These are phyloP conservation scores for Corella eumyota DNA, from an alignment of 23 tunicate species.

Conservation along the genomic window DNA sequence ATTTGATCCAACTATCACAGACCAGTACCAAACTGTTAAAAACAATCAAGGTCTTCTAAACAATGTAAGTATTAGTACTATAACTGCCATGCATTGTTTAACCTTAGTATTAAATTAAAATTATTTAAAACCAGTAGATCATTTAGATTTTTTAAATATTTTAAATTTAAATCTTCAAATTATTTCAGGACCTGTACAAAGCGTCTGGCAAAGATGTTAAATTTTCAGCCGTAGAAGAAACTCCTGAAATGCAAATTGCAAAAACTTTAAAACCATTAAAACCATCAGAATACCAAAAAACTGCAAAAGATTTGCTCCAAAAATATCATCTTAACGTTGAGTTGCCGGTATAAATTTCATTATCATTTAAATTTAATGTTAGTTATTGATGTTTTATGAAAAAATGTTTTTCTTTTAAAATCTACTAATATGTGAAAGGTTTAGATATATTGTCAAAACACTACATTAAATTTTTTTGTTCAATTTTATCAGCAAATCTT, in stretches of 20 bases:
- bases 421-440: too few relatives aligned
- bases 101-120: too few relatives aligned
- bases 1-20: constrained; percentile 56
- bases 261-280: constrained; percentile 54
- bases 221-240: constrained; percentile 21
- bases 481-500: neutral
- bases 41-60: constrained; percentile 20
- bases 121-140: too few relatives aligned
- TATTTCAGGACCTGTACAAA: constrained; percentile 51
- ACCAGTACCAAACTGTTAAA: constrained; percentile 41
- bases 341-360: constrained; percentile 30
- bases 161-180: too few relatives aligned
- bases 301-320: constrained; percentile 57
- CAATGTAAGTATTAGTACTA: constrained; percentile 24
- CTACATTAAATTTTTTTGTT: neutral
- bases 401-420: constrained; percentile 1
- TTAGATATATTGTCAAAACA: neutral
- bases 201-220: constrained; percentile 20
- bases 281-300: constrained; percentile 35
- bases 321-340: constrained; percentile 88
- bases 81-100: too few relatives aligned
- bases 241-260: constrained; percentile 88
- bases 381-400: too few relatives aligned
- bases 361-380: neutral
- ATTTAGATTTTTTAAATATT: too few relatives aligned